Percentiles rank a stretch among this genome's conserved stretches.
These are phyloP conservation scores for Halisarca cf. caerulea DNA, from an alignment of 37 sponge, comb jelly and placozoan genomes.

Conservation along the genomic window DNA sequence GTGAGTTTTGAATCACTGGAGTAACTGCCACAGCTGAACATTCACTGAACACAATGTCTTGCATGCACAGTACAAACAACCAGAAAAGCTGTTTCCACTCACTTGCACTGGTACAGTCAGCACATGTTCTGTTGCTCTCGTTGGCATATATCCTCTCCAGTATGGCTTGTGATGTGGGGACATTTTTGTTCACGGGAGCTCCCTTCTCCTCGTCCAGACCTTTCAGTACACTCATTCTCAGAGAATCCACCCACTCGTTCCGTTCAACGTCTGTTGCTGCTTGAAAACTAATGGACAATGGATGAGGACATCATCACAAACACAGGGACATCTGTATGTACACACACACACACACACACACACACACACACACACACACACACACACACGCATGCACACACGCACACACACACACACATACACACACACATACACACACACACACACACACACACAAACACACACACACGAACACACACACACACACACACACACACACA, in stretches of 20 bases:
- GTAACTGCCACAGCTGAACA: no score
- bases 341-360: no score
- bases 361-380: not conserved
- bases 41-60: no score
- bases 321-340: not conserved
- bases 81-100: not conserved
- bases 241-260: slow-evolving; percentile 72
- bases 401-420: no score
- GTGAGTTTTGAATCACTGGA: no score
- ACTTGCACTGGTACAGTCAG: slow-evolving; percentile 70
- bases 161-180: slow-evolving; percentile 42
- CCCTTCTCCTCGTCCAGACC: slow-evolving; percentile 65
- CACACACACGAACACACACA: not conserved
- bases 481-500: not conserved
- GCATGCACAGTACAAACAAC: not conserved
- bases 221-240: slow-evolving; percentile 59
- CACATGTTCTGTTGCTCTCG: slow-evolving; percentile 78
- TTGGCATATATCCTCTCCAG: slow-evolving; percentile 64
- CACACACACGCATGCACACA: not conserved
- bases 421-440: no score
- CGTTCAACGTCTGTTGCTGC: slow-evolving; percentile 55
- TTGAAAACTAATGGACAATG: slow-evolving; percentile 47
- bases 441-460: not conserved
- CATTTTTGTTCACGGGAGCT: not conserved
- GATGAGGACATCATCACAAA: not conserved